Conservation (phyloP, 1,140 invertebrate species). For the Papilio machaon region DNA sequence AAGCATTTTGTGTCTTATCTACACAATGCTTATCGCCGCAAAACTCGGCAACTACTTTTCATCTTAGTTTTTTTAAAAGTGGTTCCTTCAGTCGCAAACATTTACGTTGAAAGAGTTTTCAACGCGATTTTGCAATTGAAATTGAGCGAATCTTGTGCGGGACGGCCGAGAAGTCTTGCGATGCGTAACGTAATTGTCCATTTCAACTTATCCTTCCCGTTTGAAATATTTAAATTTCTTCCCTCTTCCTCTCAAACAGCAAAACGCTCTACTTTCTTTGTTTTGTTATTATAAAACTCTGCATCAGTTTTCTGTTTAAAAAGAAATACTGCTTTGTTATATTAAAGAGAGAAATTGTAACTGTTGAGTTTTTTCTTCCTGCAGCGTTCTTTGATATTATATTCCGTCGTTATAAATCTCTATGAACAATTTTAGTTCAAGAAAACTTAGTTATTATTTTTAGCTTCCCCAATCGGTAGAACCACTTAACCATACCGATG, state of each 20-base stretch:
- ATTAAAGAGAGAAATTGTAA: constrained; percentile 13
- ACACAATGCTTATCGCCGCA: constrained; percentile 42
- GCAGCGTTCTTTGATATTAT: constrained; percentile 13
- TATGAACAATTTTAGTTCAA: background rate
- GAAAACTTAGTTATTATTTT: background rate
- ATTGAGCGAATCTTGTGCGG: constrained; percentile 40
- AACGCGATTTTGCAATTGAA: constrained; percentile 54
- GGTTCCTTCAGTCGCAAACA: constrained; percentile 54
- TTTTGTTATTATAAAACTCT: constrained; percentile 35
- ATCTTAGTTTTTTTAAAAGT: constrained; percentile 58
- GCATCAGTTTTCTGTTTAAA: constrained; percentile 34
- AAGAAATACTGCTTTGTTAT: constrained; percentile 30
- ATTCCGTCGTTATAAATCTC: constrained; percentile 11
- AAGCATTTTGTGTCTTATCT: constrained; percentile 22
- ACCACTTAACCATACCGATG: background rate
- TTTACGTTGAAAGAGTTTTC: constrained; percentile 57
- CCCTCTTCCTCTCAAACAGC: constrained; percentile 34
- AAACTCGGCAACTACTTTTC: constrained; percentile 55
- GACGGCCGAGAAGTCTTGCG: constrained; percentile 31
- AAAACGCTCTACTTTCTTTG: constrained; percentile 17
- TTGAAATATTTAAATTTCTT: constrained; percentile 40
- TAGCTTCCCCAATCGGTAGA: background rate
- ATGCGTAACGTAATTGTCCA: constrained; percentile 40
- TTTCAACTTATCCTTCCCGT: constrained; percentile 39
- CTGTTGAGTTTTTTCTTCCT: constrained; percentile 21